Percentiles rank a stretch among this genome's conserved stretches.
Evolutionary conservation across 2,113 vertebrate genomes (phyloP).

Genomic region (Zapornia atra): DNA sequence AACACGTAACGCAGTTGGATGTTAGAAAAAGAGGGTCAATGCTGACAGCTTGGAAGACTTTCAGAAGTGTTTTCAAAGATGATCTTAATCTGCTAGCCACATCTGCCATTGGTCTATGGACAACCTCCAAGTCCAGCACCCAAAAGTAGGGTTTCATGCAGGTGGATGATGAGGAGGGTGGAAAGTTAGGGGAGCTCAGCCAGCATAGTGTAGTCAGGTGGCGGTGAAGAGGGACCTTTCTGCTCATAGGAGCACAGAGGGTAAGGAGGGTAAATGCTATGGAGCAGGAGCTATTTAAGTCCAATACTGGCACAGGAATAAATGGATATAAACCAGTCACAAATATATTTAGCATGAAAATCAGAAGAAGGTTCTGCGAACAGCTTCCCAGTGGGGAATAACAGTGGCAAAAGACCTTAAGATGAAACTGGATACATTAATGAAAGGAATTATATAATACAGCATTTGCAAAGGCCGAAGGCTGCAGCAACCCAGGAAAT

Average conservation of each 20-base stretch:
- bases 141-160: neutral
- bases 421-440: neutral
- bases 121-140: neutral
- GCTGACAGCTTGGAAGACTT: neutral
- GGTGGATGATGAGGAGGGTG: neutral
- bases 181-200: neutral
- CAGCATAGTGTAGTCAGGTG: rapidly evolving
- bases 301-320: neutral
- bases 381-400: neutral
- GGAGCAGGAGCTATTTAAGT: neutral
- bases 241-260: neutral
- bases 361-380: neutral
- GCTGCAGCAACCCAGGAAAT: slow-evolving; percentile 1
- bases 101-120: neutral
- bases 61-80: neutral
- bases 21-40: neutral
- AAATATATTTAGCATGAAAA: neutral
- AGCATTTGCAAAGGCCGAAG: neutral
- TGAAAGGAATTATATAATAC: neutral
- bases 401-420: neutral
- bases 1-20: rapidly evolving
- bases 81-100: neutral
- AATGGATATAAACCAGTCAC: neutral
- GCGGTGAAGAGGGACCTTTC: too few species aligned
- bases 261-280: neutral